phyloP scores from a whole-genome alignment of 2,888 invertebrate species.

The Watsonalla cultraria region DNA sequence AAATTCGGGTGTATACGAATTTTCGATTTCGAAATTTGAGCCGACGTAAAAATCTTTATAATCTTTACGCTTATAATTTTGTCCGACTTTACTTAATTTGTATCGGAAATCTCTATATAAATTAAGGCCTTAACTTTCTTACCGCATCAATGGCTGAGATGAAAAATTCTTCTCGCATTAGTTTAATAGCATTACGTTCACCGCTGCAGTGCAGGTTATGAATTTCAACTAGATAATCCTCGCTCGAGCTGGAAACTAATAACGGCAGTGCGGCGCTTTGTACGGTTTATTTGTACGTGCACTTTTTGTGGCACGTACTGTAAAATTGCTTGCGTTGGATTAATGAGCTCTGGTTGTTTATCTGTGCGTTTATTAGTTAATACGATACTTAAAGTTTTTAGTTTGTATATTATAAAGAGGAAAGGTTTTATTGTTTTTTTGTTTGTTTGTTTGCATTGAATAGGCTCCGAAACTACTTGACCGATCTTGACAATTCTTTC shows the following conservation, averaged over 20 bases:
- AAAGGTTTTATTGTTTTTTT: too few relatives aligned
- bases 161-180: not conserved
- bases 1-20: too few relatives aligned
- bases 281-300: constrained; percentile 20
- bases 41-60: too few relatives aligned
- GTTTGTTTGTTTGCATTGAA: too few relatives aligned
- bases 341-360: constrained; percentile 16
- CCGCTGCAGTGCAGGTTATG: not conserved
- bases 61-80: too few relatives aligned
- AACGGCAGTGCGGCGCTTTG: constrained; percentile 12
- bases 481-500: too few relatives aligned
- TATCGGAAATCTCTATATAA: too few relatives aligned
- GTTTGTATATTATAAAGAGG: too few relatives aligned
- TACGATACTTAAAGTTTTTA: too few relatives aligned
- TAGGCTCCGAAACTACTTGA: too few relatives aligned
- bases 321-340: constrained; percentile 14
- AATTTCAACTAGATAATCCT: constrained; percentile 1
- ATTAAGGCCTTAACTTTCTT: not conserved
- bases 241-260: constrained; percentile 9
- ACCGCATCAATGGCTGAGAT: not conserved
- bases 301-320: constrained; percentile 35
- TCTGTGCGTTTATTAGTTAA: constrained; percentile 15
- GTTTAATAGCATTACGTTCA: not conserved
- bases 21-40: too few relatives aligned
- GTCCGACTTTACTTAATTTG: too few relatives aligned